A percentile compares a stretch with the other conserved stretches of the same genome.
These are phyloP conservation scores for Sacculina carcini DNA, from an alignment of 2,888 invertebrate species.

Conservation along the genomic window DNA sequence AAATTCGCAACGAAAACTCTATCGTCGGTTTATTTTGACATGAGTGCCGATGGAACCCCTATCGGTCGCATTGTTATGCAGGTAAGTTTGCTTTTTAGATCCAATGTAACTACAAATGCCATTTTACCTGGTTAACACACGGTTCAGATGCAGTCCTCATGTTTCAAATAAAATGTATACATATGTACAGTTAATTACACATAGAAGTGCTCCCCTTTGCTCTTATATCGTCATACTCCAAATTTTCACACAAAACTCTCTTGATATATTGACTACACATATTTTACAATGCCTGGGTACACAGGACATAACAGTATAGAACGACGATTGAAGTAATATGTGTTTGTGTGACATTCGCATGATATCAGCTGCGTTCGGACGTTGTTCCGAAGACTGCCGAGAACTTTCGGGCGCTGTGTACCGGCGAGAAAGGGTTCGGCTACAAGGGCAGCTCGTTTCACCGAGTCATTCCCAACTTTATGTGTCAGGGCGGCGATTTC, in stretches of 20 bases:
- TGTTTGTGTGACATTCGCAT: slow-evolving; percentile 14
- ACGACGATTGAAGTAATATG: not conserved
- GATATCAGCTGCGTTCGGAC: slow-evolving; percentile 48
- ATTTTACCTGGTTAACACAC: not conserved
- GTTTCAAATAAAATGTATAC: not conserved
- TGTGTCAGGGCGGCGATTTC: slow-evolving; percentile 73
- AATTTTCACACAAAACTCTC: too few species aligned
- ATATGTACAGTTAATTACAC: too few species aligned
- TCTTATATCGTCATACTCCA: too few species aligned
- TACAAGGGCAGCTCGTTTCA: slow-evolving; percentile 84
- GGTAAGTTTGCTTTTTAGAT: slow-evolving; percentile 9
- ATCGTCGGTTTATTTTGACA: slow-evolving; percentile 10
- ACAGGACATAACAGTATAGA: not conserved
- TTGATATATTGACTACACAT: too few species aligned
- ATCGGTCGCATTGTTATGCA: slow-evolving; percentile 12
- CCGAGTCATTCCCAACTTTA: slow-evolving; percentile 87
- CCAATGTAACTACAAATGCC: too few species aligned
- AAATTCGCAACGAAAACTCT: too few species aligned
- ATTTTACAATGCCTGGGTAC: not conserved
- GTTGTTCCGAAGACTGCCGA: slow-evolving; percentile 84
- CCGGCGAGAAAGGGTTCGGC: slow-evolving; percentile 80
- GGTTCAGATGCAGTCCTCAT: not conserved
- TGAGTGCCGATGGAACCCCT: slow-evolving; percentile 8
- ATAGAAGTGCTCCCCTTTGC: too few species aligned
- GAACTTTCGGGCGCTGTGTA: slow-evolving; percentile 90